Conservation (phyloP, 2,113 vertebrate genomes). For the Rhinolophus ferrumequinum region DNA sequence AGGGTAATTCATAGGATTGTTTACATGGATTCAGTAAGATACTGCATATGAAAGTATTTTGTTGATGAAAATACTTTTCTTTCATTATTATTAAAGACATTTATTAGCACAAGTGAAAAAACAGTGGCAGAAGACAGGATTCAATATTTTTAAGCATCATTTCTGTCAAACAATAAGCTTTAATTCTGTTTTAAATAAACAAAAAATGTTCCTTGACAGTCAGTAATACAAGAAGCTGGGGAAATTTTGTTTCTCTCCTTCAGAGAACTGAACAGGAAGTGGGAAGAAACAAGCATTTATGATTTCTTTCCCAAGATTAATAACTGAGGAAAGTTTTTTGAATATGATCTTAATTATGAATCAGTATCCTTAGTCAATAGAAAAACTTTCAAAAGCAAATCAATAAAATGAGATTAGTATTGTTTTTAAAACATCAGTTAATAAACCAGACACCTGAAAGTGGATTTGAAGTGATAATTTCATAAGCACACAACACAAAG, state of each 20-base stretch:
- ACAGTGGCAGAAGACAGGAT: background rate
- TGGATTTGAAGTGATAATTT: conserved; percentile 30
- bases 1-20: background rate
- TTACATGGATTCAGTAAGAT: background rate
- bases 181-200: conserved; percentile 11
- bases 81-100: conserved; percentile 26
- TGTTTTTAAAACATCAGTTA: conserved; percentile 18
- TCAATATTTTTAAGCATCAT: background rate
- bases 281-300: background rate
- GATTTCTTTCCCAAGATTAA: conserved; percentile 37
- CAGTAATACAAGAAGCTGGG: background rate
- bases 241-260: background rate
- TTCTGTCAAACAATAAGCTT: conserved; percentile 33
- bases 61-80: background rate
- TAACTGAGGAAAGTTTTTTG: background rate
- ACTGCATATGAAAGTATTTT: background rate
- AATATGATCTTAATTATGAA: conserved; percentile 17
- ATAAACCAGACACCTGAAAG: conserved; percentile 26
- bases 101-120: background rate
- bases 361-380: conserved; percentile 14
- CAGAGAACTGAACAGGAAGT: background rate
- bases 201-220: conserved; percentile 17
- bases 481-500: background rate
- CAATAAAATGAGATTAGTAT: conserved; percentile 24
- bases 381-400: conserved; percentile 52